Conservation (phyloP, 2,113 vertebrate genomes). For the Noctilio leporinus region DNA sequence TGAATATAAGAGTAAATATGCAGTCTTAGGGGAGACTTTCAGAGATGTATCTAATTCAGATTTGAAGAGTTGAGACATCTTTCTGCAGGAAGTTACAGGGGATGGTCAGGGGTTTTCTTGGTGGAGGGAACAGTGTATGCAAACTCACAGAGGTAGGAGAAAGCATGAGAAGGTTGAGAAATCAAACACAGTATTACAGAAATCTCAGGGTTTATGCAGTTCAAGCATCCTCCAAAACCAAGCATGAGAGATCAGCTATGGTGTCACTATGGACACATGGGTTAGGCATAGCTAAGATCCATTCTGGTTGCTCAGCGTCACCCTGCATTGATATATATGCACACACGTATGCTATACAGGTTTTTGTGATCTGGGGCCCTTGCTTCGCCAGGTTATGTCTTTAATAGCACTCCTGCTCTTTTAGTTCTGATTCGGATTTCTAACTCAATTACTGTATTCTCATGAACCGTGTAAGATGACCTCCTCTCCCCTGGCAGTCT, state of each 20-base stretch:
- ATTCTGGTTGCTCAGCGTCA: neutral
- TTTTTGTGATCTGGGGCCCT: neutral
- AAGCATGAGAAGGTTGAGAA: neutral
- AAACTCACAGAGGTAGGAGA: neutral
- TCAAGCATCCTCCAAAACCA: neutral
- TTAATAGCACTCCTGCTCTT: neutral
- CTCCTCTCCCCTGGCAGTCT: neutral
- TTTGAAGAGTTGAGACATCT: neutral
- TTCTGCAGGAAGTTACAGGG: neutral
- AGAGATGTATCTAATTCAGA: neutral
- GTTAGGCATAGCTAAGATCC: neutral
- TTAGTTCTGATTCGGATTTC: neutral
- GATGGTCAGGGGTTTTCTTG: neutral
- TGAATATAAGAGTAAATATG: neutral
- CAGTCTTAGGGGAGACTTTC: neutral
- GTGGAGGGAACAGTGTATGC: neutral
- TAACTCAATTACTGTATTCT: neutral
- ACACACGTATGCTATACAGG: neutral
- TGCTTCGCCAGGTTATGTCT: neutral
- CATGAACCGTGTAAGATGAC: neutral
- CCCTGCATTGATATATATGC: neutral
- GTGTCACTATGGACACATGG: rapidly evolving
- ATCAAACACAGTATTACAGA: neutral
- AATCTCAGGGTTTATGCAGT: neutral
- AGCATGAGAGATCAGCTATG: neutral